Base-by-base conservation (phyloP, 2,797 vertebrate species). In the Carapus acus region DNA sequence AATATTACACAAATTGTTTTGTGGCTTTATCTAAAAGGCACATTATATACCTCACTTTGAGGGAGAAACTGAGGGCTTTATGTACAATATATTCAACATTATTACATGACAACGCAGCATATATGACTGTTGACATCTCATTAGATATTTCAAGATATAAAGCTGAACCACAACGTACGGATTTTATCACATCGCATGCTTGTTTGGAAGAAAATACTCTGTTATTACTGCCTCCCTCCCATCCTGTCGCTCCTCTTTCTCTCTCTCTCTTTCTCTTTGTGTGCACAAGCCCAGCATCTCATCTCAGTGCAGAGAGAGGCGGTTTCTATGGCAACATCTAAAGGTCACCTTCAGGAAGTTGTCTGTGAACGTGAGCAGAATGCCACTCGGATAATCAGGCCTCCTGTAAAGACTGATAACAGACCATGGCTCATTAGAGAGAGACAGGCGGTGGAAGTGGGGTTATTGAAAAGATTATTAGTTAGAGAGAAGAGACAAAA, bases 301-400 rank as follows among this genome's bases (percentile, higher is more conserved):
- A 81, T 74, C 54, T 71, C 68, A 47, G 58, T 47, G 23, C 49
- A 76, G 50, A 73, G 75, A 77, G 67, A 79, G 83, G 58, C 62
- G 27, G 85, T 89, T 91, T 82, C 90, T 62, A 74, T 88, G 90
- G 89, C 74, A 82, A 88, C 87, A 45, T 15, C 55, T 63, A 90
- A 90, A 91, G 87, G 87, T 90, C 88, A 90, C 88, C 88, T 91
- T 84, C 84, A 90, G 85, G 83, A 88, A 90, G 83, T 86, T 85
- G 78, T 80, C 68, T 73, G 74, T 64, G 78, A 85, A 36, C 55
- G 67, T 80, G 44, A 57, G 61, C 75, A 76, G 83, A 85, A 88
- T 86, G 80, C 84, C 79, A 78, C 74, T 65, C 37, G 68, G 79
- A 88, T 84, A 88, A 90, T 88, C 84, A 87, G 86, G 84, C 77